These are phyloP conservation scores for Atherinomorus stipes DNA, from an alignment of 2,113 vertebrate genomes.

Conservation along the genomic window DNA sequence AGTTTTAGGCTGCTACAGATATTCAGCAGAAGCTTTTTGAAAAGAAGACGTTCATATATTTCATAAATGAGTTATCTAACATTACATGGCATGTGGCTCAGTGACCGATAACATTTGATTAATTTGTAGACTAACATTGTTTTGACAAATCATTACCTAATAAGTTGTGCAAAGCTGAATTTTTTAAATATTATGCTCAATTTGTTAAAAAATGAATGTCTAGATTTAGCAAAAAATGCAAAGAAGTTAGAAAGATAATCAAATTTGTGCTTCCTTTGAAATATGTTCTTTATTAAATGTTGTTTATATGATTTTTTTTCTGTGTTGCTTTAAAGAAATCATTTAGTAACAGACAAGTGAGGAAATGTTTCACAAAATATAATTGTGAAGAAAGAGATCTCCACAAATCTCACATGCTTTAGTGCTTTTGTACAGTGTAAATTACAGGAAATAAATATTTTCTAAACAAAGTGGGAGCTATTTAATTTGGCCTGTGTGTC, in stretches of 20 bases:
- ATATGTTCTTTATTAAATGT: conserved; percentile 31
- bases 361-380: conserved; percentile 47
- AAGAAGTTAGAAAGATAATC: conserved; percentile 6
- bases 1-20: conserved; percentile 37
- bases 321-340: conserved; percentile 50
- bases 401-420: conserved; percentile 56
- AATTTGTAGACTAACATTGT: conserved; percentile 43
- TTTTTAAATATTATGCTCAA: conserved; percentile 27
- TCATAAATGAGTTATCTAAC: conserved; percentile 15
- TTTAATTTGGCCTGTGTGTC: neutral
- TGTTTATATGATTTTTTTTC: conserved; percentile 31
- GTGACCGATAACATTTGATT: conserved; percentile 41
- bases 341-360: conserved; percentile 32
- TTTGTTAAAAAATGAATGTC: conserved; percentile 34
- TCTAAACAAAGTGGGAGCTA: conserved; percentile 65
- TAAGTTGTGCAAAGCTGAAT: conserved; percentile 47
- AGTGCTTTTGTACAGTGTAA: conserved; percentile 77
- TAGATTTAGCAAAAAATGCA: conserved; percentile 23
- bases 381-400: conserved; percentile 49
- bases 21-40: conserved; percentile 7
- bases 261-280: conserved; percentile 29
- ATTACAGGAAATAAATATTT: conserved; percentile 79
- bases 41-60: conserved; percentile 17
- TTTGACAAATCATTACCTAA: conserved; percentile 41
- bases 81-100: conserved; percentile 19